Evolutionary conservation across 1,140 invertebrate genomes (phyloP), one percentile per base, ranked within the genome.

Genomic region (Microplitis mediator): DNA sequence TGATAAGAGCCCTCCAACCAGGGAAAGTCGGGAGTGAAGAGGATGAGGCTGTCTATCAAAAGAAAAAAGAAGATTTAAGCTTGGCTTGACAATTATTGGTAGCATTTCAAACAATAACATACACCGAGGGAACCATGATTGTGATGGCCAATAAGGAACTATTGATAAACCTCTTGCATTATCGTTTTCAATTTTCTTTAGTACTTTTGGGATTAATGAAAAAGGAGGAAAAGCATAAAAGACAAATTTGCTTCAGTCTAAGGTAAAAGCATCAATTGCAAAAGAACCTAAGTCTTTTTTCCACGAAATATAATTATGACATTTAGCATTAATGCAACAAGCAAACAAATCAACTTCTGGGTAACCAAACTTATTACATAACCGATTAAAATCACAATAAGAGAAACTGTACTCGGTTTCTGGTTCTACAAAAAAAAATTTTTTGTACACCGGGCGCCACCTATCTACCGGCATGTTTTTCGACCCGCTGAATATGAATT

Each of bases 321-420:
- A 80, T 75, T 80, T 81, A 4, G 69, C 52, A 68, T 81, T 80
- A 23, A 13, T 16, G 39, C 72, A 58, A 39, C 72, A 73, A 8
- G 80, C 80, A 69, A 80, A 80, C 8, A 81, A 60, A 70, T 81
- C 77, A 50, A 81, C 68, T 23, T 75, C 51, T 3, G 77, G 76
- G 2, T 16, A 3, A 4, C 73, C 67, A n/a, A 74, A 66, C 6
- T 11, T 66, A 34, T 14, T 11, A 13, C 61, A 58, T 11, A 71
- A 13, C 31, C 39, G 6, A 9, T 71, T 31, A 50, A 74, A 70
- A 32, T 61, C 73, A 13, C 11, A 11, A 6, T 65, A 9, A 39
- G 4, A 58, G 11, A 71, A 51, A 11, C 35, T 51, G 32, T 51
- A 71, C 45, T 72, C 69, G n/a, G 36, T 16, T 70, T 71, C 78